Evolutionary conservation across 2,888 invertebrate species (phyloP).

Genomic region (Himalopsyche japonica): DNA sequence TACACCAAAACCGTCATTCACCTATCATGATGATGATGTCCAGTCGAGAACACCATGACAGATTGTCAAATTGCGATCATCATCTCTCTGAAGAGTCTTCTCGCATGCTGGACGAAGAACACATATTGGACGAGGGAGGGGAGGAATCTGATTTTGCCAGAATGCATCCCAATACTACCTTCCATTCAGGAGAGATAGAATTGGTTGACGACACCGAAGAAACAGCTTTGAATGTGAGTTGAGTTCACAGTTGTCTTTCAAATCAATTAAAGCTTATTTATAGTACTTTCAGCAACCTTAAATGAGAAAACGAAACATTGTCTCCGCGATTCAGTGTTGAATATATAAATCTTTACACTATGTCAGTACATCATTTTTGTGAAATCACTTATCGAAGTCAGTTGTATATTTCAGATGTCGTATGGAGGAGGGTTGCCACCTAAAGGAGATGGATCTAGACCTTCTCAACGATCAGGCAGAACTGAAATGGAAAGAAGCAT

Average conservation of each 20-base stretch:
- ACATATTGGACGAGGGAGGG: not conserved
- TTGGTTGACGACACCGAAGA: constrained; percentile 43
- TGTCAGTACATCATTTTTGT: too few species aligned
- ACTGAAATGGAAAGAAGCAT: constrained; percentile 33
- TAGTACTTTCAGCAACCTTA: too few species aligned
- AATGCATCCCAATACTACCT: constrained; percentile 58
- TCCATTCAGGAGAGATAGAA: constrained; percentile 48
- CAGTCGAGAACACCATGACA: not conserved
- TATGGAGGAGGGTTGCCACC: constrained; percentile 5
- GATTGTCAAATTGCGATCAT: constrained; percentile 37
- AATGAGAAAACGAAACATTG: too few species aligned
- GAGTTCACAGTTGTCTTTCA: too few species aligned
- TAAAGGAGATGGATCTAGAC: not conserved
- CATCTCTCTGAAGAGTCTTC: constrained; percentile 43
- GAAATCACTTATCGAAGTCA: too few species aligned
- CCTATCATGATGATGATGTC: not conserved
- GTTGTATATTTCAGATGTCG: constrained; percentile 26
- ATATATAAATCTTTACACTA: too few species aligned
- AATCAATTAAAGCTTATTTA: too few species aligned
- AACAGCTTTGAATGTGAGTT: constrained; percentile 43
- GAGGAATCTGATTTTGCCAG: constrained; percentile 52
- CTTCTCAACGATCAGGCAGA: not conserved
- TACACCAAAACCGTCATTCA: constrained; percentile 42
- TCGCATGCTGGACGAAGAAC: constrained; percentile 5
- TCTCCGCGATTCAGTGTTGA: too few species aligned